Evolutionary conservation across 2,113 vertebrate genomes (phyloP), one percentile per base, ranked within the genome.

Genomic region (Boleophthalmus pectinirostris): DNA sequence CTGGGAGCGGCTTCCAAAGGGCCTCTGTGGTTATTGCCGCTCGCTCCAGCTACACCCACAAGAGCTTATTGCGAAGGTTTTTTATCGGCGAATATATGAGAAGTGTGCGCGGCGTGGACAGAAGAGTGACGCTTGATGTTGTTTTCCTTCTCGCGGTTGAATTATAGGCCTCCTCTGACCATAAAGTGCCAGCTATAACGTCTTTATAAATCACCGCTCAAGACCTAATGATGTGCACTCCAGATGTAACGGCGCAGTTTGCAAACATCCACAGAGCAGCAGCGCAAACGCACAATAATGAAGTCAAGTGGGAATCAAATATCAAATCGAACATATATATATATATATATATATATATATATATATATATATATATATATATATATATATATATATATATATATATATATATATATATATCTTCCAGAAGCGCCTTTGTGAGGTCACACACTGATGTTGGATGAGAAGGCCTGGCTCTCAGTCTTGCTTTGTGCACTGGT

Each of bases 11-110:
- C 21, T 53, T 51, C 20, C 20, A 16, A n/a, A 21, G 11, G 54
- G 68, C 64, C 33, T 29, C n/a, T 8, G 56, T 13, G 45, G 25
- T 79, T 64, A 72, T 72, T 49, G 64, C 58, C 73, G 46, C 24
- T 11, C 33, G 15, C 23, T 15, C 15, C 29, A 63, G 25, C 16
- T 29, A 47, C 58, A 24, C 70, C 20, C 23, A 75, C 24, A 29
- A n/a, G 12, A 18, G 60, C 18, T 53, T 45, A 78, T 69, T 72
- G n/a, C 5, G 13, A 13, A 12, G 60, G 49, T 56, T 24, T 29
- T 68, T 72, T 75, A 69, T 49, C 72, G n/a, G 61, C 21, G 15
- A 18, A 54, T 54, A 45, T 35, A 57, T 29, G 20, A 21, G 1
- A 56, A 47, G 57, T n/a, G 54, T 58, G 68, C 43, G 72, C 65